Base-by-base conservation (phyloP, 2,113 vertebrate genomes). In the Grantiella picta region DNA sequence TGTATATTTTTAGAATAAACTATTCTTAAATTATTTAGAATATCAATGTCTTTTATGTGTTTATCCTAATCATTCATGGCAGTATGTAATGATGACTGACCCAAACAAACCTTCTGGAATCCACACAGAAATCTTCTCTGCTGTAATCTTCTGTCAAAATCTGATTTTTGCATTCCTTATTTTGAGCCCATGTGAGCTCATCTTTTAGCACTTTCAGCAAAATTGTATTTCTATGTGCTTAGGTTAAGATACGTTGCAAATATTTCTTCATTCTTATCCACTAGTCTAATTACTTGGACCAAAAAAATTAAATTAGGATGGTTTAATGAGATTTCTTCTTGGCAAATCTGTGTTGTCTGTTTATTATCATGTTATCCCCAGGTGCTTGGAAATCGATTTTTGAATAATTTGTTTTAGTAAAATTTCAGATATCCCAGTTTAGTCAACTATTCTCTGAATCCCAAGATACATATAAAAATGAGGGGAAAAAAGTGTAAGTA, bases 301-400 rank as follows among this genome's bases (percentile, higher is more conserved):
- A 65, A 66, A 83, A 77, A 65, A 77, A 69, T 38, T 35, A 65
- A 49, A 89, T 83, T 80, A 87, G 16, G 12, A 49, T 82, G 36
- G 5, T 72, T 91, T 92, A 88, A 93, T 89, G 45, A 14, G 12
- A 82, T 95, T 88, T 93, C 49, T 75, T 96, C 79, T 77, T 92
- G 70, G 69, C 47, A 95, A 87, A 72, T 96, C 22, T 76, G 12
- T 75, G 60, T 64, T 90, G 57, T 68, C 88, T 96, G 50, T 91
- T 84, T 96, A 75, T 89, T 90, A 45, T 90, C 75, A 82, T 89
- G 47, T 86, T 89, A 71, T 84, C 20, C 44, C 21, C 50, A 92
- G 42, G 59, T 97, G 47, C 45, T 77, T 90, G 44, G 24, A 92
- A 96, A 94, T 52, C 54, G 88, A 70, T 94, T 95, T 94, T 80